Conservation (phyloP, 2,113 vertebrate species). For the Tinamus guttatus region DNA sequence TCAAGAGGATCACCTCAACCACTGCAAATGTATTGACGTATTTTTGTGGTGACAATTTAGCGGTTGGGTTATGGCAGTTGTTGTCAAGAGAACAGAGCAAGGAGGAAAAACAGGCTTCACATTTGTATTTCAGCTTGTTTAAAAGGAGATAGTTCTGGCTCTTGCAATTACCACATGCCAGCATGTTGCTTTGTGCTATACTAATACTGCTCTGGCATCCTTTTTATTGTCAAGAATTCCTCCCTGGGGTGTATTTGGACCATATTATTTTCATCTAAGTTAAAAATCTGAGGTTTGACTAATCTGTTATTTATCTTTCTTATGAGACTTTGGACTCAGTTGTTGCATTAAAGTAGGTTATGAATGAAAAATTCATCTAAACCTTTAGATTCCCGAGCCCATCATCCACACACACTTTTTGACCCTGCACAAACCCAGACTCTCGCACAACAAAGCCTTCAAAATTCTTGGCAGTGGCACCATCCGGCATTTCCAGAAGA, state of each 20-base stretch:
- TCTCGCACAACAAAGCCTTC: not conserved
- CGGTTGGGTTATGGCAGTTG: not conserved
- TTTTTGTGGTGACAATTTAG: slow-evolving; percentile 12
- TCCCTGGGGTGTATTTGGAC: not conserved
- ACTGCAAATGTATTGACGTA: not conserved
- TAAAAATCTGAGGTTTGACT: not conserved
- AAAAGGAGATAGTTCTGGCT: slow-evolving; percentile 31
- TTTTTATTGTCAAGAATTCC: not conserved
- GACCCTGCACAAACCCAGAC: accelerated
- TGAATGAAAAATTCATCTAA: not conserved
- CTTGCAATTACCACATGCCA: slow-evolving; percentile 42
- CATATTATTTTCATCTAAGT: slow-evolving; percentile 19
- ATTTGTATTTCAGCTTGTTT: slow-evolving; percentile 51
- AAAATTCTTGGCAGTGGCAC: not conserved
- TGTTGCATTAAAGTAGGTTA: not conserved
- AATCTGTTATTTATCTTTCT: not conserved
- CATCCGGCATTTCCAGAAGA: not conserved
- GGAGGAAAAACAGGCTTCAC: not conserved
- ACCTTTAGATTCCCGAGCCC: not conserved
- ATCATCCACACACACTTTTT: accelerated
- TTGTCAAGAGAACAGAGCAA: slow-evolving; percentile 29
- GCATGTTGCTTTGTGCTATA: not conserved
- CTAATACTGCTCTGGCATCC: not conserved
- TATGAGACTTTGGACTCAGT: not conserved
- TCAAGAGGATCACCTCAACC: not conserved